Percentiles rank a stretch among this genome's conserved stretches.
phyloP scores from a whole-genome alignment of 2,113 vertebrate genomes.

The Clarias gariepinus region DNA sequence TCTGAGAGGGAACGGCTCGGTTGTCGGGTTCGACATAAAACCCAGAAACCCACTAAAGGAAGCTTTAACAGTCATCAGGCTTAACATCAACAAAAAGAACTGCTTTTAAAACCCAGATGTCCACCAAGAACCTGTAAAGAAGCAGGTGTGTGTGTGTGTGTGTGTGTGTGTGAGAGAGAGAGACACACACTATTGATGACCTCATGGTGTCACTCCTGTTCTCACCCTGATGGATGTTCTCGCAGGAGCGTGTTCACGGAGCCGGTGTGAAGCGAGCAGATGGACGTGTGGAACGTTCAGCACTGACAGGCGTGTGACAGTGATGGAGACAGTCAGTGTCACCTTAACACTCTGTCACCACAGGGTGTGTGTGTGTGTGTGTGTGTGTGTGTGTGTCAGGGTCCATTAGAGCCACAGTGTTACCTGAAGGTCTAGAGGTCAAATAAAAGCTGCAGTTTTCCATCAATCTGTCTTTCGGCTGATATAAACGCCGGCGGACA shows the following conservation, averaged over 20 bases:
- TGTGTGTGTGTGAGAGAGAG: not conserved
- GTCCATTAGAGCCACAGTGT: slow-evolving; percentile 2
- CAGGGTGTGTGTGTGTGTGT: not conserved
- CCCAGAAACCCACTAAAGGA: not conserved
- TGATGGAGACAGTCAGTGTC: slow-evolving; percentile 16
- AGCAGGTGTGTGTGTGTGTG: not conserved
- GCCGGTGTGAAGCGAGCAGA: not conserved
- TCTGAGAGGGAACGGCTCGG: not conserved
- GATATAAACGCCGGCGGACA: not conserved
- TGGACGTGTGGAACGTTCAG: not conserved
- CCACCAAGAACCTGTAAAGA: not conserved
- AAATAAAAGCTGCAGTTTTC: slow-evolving; percentile 14
- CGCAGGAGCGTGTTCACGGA: not conserved
- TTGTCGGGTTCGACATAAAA: not conserved
- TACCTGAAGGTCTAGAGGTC: slow-evolving; percentile 11
- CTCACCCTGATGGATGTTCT: not conserved
- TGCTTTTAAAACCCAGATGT: not conserved
- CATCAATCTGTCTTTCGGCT: slow-evolving; percentile 9
- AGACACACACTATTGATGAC: not conserved
- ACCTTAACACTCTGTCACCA: not conserved
- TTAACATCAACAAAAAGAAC: not conserved
- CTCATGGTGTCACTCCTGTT: not conserved
- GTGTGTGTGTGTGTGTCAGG: not conserved
- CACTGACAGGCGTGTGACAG: not conserved
- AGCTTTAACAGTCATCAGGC: not conserved